phyloP scores from a whole-genome alignment of 2,888 invertebrate genomes.

The Alcis repandata region DNA sequence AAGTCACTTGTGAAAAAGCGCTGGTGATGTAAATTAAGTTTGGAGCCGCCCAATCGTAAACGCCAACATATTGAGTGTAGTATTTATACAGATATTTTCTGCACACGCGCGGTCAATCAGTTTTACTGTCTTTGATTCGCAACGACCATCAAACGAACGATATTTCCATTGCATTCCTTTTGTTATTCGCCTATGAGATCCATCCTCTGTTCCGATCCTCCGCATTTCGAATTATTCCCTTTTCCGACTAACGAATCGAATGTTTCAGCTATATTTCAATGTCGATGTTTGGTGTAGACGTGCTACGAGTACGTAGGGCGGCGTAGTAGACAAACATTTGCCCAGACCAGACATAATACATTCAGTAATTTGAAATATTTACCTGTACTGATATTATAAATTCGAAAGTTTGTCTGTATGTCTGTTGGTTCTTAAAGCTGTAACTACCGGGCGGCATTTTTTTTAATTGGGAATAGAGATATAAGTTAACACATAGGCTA shows the following conservation, averaged over 20 bases:
- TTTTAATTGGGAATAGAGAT: too few species aligned
- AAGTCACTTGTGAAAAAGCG: too few species aligned
- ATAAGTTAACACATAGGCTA: too few species aligned
- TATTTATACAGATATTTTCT: too few species aligned
- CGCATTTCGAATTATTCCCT: constrained; percentile 79
- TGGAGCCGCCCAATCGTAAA: background rate
- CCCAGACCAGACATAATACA: background rate
- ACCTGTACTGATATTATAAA: background rate
- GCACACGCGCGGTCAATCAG: too few species aligned
- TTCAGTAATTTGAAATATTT: background rate
- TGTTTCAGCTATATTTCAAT: constrained; percentile 74
- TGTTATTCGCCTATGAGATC: constrained; percentile 79
- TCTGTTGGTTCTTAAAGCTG: background rate
- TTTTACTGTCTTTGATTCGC: constrained; percentile 29
- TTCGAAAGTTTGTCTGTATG: too few species aligned
- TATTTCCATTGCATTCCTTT: constrained; percentile 78
- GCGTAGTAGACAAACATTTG: constrained; percentile 19
- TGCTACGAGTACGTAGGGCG: constrained; percentile 40
- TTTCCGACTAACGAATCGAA: constrained; percentile 82
- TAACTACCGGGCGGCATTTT: too few species aligned
- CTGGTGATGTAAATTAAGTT: background rate
- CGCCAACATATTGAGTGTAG: too few species aligned
- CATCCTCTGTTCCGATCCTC: constrained; percentile 73
- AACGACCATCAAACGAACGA: constrained; percentile 74
- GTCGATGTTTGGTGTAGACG: constrained; percentile 62